Evolutionary conservation across 35 echinoderm and acorn worm species (phyloP).

Genomic region (Heliocidaris tuberculata): DNA sequence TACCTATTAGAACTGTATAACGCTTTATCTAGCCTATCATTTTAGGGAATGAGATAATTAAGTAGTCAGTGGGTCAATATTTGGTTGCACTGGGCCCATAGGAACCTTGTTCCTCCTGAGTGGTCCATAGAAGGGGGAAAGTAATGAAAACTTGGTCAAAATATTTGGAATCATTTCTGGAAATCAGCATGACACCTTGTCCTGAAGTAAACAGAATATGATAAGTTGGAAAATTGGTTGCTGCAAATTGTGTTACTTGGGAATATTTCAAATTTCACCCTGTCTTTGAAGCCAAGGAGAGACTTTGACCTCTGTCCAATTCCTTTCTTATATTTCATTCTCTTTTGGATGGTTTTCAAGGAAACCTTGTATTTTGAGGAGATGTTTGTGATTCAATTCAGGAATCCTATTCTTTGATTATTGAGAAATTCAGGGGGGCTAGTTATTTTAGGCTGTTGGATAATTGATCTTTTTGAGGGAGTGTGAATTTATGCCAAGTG

Average conservation of each 20-base stretch:
- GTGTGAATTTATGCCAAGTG: not conserved
- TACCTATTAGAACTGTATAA: too few species aligned
- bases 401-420: not conserved
- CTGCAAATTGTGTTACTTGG: not conserved
- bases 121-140: not conserved
- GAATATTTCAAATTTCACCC: not conserved
- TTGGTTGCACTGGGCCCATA: not conserved
- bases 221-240: not conserved
- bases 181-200: not conserved
- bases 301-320: not conserved
- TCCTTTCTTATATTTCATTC: not conserved
- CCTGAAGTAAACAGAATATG: not conserved
- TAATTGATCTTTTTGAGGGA: not conserved
- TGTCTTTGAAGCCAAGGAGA: not conserved
- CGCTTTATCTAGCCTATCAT: too few species aligned
- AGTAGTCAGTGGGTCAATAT: not conserved
- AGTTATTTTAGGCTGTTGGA: not conserved
- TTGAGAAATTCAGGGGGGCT: not conserved
- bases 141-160: not conserved
- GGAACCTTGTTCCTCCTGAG: not conserved
- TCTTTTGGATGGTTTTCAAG: not conserved
- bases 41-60: too few species aligned
- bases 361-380: not conserved
- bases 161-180: not conserved
- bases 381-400: not conserved